Conservation (phyloP, 2,888 invertebrate species). For the Boloria selene region DNA sequence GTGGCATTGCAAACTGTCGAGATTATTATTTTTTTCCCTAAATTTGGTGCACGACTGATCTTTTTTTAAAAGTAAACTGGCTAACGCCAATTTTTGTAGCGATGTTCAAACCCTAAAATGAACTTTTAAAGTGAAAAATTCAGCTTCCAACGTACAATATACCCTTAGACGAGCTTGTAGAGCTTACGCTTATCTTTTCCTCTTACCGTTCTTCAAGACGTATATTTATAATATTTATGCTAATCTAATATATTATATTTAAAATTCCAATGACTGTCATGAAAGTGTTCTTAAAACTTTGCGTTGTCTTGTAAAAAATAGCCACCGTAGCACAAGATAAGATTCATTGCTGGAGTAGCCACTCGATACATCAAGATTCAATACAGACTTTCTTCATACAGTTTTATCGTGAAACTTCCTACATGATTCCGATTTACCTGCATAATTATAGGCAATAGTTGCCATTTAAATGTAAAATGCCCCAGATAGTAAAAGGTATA, state of each 20-base stretch:
- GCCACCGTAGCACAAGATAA: slow-evolving; percentile 1
- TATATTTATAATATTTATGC: no score
- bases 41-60: no score
- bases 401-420: slow-evolving; percentile 21
- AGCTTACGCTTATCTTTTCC: no score
- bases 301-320: slow-evolving; percentile 2
- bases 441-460: slow-evolving; percentile 17
- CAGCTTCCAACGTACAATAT: no score
- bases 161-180: no score
- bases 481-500: background rate
- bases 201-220: no score
- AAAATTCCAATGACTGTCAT: background rate
- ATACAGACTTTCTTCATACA: slow-evolving; percentile 25
- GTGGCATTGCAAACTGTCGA: no score
- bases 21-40: no score
- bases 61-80: no score
- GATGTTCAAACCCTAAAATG: no score
- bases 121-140: no score
- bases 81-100: no score
- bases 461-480: slow-evolving; percentile 5
- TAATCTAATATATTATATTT: background rate
- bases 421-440: slow-evolving; percentile 21
- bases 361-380: slow-evolving; percentile 14
- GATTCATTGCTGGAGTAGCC: slow-evolving; percentile 25
- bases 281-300: background rate